Evolutionary conservation across 2,113 vertebrate genomes (phyloP).

Genomic region (Vulpes ferrilata): DNA sequence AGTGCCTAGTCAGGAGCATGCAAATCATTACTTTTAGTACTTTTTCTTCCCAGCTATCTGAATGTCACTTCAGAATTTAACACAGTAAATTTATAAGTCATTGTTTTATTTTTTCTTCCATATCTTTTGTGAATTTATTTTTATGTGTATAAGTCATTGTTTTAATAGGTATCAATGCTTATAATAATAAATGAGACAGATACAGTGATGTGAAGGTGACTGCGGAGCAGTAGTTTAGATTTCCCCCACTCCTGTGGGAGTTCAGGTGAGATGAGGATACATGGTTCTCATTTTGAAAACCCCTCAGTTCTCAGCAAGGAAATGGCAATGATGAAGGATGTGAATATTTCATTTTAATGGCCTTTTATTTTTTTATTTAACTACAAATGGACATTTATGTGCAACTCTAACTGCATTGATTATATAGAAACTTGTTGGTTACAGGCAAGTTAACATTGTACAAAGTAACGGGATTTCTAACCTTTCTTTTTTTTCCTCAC

Average conservation of each 20-base stretch:
- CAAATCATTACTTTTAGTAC: slow-evolving; percentile 44
- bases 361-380: neutral
- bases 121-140: too few species aligned
- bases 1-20: slow-evolving; percentile 53
- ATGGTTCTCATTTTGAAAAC: neutral
- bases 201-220: neutral
- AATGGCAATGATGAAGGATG: neutral
- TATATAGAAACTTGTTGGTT: neutral
- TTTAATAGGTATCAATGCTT: neutral
- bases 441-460: neutral
- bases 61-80: slow-evolving; percentile 57
- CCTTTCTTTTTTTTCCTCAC: slow-evolving; percentile 29
- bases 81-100: neutral
- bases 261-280: neutral
- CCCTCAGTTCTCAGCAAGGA: neutral
- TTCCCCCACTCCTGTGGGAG: neutral
- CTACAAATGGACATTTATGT: neutral
- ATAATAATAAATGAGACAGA: neutral
- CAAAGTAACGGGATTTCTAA: neutral
- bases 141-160: slow-evolving; percentile 9
- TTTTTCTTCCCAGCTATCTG: neutral
- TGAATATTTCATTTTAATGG: neutral
- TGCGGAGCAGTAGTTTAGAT: neutral
- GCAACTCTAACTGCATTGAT: neutral
- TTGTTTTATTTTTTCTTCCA: neutral